These are phyloP conservation scores for Tapirus indicus DNA, from an alignment of 2,797 vertebrate species.

Conservation along the genomic window DNA sequence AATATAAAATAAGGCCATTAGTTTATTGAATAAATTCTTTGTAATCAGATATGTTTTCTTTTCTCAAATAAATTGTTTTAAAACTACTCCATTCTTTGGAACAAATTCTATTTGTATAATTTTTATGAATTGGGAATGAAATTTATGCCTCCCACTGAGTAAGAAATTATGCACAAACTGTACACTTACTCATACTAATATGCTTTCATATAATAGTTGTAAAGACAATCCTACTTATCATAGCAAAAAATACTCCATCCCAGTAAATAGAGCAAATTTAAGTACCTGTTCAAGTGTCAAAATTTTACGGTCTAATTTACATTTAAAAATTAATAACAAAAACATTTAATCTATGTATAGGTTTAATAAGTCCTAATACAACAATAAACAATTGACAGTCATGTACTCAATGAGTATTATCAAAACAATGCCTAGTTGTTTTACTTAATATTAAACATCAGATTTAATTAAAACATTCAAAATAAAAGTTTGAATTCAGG, in stretches of 20 bases:
- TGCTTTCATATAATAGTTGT: constrained; percentile 58
- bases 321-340: constrained; percentile 60
- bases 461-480: background rate
- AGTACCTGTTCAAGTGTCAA: background rate
- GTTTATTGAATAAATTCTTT: background rate
- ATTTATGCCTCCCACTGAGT: background rate
- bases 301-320: constrained; percentile 42
- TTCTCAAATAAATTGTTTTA: background rate
- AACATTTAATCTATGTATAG: constrained; percentile 28
- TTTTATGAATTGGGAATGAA: constrained; percentile 49
- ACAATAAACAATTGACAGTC: background rate
- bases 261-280: constrained; percentile 38
- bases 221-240: background rate
- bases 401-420: background rate
- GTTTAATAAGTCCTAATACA: background rate
- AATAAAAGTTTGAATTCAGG: constrained; percentile 29
- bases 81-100: constrained; percentile 22
- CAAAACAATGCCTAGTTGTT: background rate
- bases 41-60: background rate
- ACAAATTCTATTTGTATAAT: background rate
- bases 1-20: background rate
- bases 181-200: background rate
- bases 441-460: constrained; percentile 45
- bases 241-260: constrained; percentile 31
- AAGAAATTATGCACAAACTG: constrained; percentile 40